A percentile compares a stretch with the other conserved stretches of the same genome.
These are phyloP conservation scores for Catamblyrhynchus diadema DNA, from an alignment of 2,797 vertebrate genomes.

Conservation along the genomic window DNA sequence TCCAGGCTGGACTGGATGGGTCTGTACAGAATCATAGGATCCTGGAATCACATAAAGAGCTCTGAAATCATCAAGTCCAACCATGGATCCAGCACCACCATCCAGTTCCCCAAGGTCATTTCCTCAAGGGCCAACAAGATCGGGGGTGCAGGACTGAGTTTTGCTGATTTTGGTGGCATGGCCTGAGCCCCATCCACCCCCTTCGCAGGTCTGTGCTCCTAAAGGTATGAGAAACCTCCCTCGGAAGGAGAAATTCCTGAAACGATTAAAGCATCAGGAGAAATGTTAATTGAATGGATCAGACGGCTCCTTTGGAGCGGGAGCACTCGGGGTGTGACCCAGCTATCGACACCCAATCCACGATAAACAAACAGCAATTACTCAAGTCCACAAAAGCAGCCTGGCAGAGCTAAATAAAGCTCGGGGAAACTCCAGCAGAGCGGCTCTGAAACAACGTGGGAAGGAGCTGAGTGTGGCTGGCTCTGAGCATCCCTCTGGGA, in stretches of 20 bases:
- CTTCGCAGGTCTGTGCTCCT: rapidly evolving
- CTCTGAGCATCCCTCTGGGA: background rate
- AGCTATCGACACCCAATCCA: background rate
- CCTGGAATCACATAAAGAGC: background rate
- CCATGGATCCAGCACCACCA: background rate
- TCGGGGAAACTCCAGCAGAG: background rate
- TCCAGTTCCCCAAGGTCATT: no score
- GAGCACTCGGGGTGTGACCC: conserved; percentile 5
- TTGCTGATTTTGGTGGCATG: background rate
- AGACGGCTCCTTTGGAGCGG: background rate
- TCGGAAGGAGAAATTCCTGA: background rate
- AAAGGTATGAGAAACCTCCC: background rate
- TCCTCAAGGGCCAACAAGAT: background rate
- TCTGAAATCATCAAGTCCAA: background rate
- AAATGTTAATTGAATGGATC: background rate
- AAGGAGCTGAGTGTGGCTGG: background rate
- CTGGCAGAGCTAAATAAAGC: conserved; percentile 23
- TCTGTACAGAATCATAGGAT: rapidly evolving
- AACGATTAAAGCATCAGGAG: background rate
- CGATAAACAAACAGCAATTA: conserved; percentile 57
- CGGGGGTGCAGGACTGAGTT: background rate
- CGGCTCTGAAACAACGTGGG: background rate
- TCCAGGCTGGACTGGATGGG: background rate
- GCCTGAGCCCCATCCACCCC: background rate
- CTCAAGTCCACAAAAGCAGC: conserved; percentile 8